Percentiles rank a stretch among this genome's conserved stretches.
These are phyloP conservation scores for Netta rufina DNA, from an alignment of 2,797 vertebrate genomes.

Conservation along the genomic window DNA sequence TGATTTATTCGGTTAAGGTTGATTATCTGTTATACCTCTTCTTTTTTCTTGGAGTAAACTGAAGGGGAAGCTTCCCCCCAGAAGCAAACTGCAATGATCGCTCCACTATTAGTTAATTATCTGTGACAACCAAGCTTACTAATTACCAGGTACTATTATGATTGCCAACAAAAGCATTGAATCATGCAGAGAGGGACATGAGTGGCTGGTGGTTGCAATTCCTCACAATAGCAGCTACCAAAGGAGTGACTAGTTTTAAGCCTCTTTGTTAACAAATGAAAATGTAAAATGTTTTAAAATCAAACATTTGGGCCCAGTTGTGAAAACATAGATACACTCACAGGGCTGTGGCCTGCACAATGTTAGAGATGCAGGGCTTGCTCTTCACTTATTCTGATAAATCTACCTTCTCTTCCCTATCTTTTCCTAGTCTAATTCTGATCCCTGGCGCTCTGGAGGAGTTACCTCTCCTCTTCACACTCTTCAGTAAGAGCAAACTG, in stretches of 20 bases:
- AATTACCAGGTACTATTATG: background rate
- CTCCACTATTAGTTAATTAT: background rate
- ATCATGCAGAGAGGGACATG: background rate
- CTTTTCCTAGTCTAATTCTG: background rate
- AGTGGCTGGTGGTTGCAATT: background rate
- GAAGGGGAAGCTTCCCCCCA: rapidly evolving
- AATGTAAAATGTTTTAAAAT: background rate
- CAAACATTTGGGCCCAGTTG: background rate
- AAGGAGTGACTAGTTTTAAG: background rate
- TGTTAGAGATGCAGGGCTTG: background rate
- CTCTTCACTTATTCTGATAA: background rate
- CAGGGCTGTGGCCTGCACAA: background rate
- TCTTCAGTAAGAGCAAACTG: background rate
- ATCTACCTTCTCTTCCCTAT: rapidly evolving
- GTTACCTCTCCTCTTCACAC: too few species aligned
- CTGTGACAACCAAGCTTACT: background rate
- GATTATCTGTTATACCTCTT: background rate
- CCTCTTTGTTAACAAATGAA: background rate
- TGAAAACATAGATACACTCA: background rate
- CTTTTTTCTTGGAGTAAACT: background rate
- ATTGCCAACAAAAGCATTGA: background rate
- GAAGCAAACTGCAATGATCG: background rate
- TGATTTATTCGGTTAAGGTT: rapidly evolving
- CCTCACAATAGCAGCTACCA: background rate
- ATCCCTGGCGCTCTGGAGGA: background rate